Base-by-base conservation (phyloP, 2,888 invertebrate genomes). In the Hedya salicella region DNA sequence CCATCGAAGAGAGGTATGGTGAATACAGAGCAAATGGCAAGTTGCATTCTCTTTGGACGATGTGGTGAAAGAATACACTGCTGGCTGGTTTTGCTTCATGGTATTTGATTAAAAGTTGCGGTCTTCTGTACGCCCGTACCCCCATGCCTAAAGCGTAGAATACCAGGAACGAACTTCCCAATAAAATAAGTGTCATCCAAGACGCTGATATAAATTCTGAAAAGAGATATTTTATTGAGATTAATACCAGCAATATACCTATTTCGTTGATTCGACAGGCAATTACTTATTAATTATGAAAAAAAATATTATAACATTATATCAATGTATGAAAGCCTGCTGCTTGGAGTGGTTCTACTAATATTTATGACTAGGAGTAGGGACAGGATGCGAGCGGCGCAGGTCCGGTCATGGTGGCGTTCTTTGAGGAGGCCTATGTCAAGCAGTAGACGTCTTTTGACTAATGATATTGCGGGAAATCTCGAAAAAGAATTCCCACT, bases 201-300 rank as follows among this genome's bases (percentile, higher is more conserved):
- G 88, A 89, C 53, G 86, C 85, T 6, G 89, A 88, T 53, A 89
- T 69, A 30, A 85, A 80, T 75, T 91, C 91, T 92, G 89, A 49
- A 88, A 88, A 61, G 40, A 69, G n/a, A 21, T n/a, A 9, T 4
- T 9, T 3, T n/a, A n/a, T 1, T 25, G 6, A 25, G 16, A 17
- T 9, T 16, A 42, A 25, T 2, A 13, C 53, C 19, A 3, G 1
- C 5, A 21, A 21, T 25, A 1, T 25, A 25, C 6, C 6, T n/a
- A n/a, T n/a, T n/a, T n/a, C n/a, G n/a, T n/a, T n/a, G n/a, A n/a
- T n/a, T n/a, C n/a, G n/a, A n/a, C n/a, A n/a, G n/a, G n/a, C n/a
- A n/a, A n/a, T n/a, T n/a, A n/a, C n/a, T n/a, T n/a, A n/a, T n/a
- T n/a, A n/a, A n/a, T n/a, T n/a, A n/a, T n/a, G n/a, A n/a, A n/a